Evolutionary conservation across 2,113 vertebrate genomes (phyloP).

Genomic region (Erythrocercus mccallii): DNA sequence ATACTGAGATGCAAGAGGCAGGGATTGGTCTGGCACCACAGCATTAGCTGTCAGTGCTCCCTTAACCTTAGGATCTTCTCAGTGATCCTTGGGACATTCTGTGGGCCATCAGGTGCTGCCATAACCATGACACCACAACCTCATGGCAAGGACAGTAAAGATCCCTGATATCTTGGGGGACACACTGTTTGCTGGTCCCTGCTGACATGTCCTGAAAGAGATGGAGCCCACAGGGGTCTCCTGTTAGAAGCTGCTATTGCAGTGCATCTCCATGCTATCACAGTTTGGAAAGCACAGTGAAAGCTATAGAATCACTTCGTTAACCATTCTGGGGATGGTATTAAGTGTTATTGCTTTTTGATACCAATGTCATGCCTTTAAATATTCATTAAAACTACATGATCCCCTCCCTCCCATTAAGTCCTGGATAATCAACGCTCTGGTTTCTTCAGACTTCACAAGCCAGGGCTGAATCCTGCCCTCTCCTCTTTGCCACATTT

Average conservation of each 20-base stretch:
- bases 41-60: neutral
- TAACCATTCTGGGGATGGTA: conserved; percentile 44
- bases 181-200: neutral
- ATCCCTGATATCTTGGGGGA: neutral
- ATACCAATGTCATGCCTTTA: conserved; percentile 52
- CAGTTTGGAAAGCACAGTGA: conserved; percentile 34
- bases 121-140: neutral
- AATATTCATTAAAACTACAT: conserved; percentile 46
- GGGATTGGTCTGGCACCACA: accelerated
- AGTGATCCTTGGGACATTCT: neutral
- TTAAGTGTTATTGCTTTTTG: conserved; percentile 53
- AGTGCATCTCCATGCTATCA: neutral
- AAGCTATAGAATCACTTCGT: conserved; percentile 49
- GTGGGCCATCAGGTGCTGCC: accelerated
- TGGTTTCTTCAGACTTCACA: neutral
- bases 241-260: accelerated
- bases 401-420: conserved; percentile 9
- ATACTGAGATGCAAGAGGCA: neutral
- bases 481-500: neutral
- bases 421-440: neutral
- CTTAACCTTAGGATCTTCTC: neutral
- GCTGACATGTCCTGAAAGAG: neutral
- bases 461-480: neutral
- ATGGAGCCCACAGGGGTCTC: accelerated
- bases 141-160: neutral